These are phyloP conservation scores for Heterodera carotae DNA, from an alignment of 1,140 invertebrate genomes.

Conservation along the genomic window DNA sequence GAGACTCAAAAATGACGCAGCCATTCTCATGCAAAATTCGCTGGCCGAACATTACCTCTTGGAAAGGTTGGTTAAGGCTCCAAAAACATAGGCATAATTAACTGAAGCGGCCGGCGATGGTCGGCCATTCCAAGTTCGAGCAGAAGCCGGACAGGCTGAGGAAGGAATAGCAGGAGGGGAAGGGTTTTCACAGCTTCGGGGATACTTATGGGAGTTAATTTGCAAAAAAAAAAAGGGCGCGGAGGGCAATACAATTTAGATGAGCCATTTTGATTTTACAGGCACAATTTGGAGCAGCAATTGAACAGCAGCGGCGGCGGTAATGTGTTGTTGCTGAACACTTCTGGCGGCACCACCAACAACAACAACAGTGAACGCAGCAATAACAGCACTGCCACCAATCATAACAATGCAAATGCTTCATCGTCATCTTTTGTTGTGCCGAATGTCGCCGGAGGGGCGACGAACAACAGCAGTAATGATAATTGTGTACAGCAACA, in stretches of 20 bases:
- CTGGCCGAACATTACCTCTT: constrained; percentile 17
- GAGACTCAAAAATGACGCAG: constrained; percentile 20
- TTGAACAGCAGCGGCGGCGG: background rate
- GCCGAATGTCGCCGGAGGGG: constrained; percentile 4
- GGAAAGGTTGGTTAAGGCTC: background rate
- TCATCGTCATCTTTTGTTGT: constrained; percentile 17
- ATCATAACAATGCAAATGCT: too few relatives aligned
- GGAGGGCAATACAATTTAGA: background rate
- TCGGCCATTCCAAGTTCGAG: too few relatives aligned
- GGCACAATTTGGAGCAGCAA: constrained; percentile 12
- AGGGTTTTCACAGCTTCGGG: too few relatives aligned
- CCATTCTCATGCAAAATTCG: constrained; percentile 21
- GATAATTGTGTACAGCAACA: background rate
- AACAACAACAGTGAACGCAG: background rate
- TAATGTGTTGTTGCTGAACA: background rate
- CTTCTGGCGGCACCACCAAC: background rate
- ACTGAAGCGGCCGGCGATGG: too few relatives aligned
- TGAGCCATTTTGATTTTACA: background rate
- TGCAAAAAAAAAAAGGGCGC: background rate
- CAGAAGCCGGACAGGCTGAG: too few relatives aligned
- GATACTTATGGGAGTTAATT: too few relatives aligned
- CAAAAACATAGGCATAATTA: background rate
- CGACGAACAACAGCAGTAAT: background rate
- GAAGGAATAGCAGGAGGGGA: too few relatives aligned
- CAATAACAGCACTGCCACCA: too few relatives aligned